Base-by-base conservation (phyloP, 2,888 invertebrate genomes). In the Carabus problematicus region DNA sequence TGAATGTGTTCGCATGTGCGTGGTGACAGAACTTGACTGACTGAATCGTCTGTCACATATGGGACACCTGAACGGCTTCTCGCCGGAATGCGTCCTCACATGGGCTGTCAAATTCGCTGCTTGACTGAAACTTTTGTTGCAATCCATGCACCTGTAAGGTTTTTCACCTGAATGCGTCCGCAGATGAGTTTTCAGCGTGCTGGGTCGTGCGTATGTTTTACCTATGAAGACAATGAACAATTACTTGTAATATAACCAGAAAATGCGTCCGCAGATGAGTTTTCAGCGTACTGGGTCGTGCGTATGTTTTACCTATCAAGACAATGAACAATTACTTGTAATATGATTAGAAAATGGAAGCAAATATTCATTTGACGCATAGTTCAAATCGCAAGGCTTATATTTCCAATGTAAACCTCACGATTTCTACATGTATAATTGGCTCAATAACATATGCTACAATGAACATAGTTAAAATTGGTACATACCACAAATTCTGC, bases 1-100 rank as follows among this genome's bases (percentile, higher is more conserved):
- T n/a, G 96, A 96, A 84, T 99, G 98, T n/a, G 98, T 99, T 79
- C 98, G 88, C 96, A 98, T 97, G 85, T 99, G 99, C 74, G 98
- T 98, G 68, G 98, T 99, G 64, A 99, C 97, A 63, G 91, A 91
- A 76, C 97, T 97, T 80, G 91, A 91, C 80, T 99, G 98, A 70
- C 97, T 97, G 82, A 99, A 99, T 76, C 96, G 89, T 71, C 98
- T 88, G 80, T 97, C 95, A 82, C 99, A 99, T 74, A 98, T 95
- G 18, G 95, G 95, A 85, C 99, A 99, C 75, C 93, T 90, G 76
- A 98, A 99, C 49, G 99, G 98, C 80, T 99, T 99, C 84, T 99
- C 98, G 0, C 98, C 98, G 71, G 93, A 93, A 82, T 98, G 98
- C 3, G 96, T 96, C 74, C 96, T 85, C 14, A 97, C 94, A 82